Base-by-base conservation (phyloP, 2,797 vertebrate species). In the Sebastes oblongus region DNA sequence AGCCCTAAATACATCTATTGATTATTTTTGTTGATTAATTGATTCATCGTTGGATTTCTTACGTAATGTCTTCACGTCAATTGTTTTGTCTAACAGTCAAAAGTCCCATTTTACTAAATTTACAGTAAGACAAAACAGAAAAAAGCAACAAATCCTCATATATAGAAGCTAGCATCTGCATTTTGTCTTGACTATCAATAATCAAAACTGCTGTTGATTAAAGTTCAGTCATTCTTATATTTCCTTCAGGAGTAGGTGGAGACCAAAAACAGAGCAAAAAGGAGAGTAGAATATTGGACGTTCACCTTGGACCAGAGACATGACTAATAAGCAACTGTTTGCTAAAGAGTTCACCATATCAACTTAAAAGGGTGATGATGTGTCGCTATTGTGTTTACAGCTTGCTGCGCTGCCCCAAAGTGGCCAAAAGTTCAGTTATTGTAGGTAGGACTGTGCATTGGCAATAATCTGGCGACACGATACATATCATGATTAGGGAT, bases 311-410 rank as follows among this genome's bases (percentile, higher is more conserved):
- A 2, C 6, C 8, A 56, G 8, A 66, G 16, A 64, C 1, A 30
- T 18, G 18, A 64, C 10, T 8, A 56, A 50, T 20, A 59, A 2
- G 8, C 2, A 36, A 42, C 66, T 62, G 67, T 18, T 74, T 25
- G 22, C 66, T 10, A 42, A 0, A 0, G 1, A 22, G 2, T 68
- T 56, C n/a, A 56, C 8, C 22, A 8, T 20, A 20, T 25, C 3
- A 27, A 6, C 9, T 18, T 56, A 42, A 11, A 69, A 20, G 5
- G 5, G 5, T 34, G 18, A 54, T 54, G 16, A 62, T 58, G 20
- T 20, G 24, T 72, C 1, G 13, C 20, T 10, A 25, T 25, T 32
- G 25, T 58, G 14, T 34, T 69, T 18, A 56, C 46, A 76, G 11
- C 29, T 39, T 5, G n/a, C 59, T 29, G 18, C 0, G 24, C 18